Conservation (phyloP, 2,113 vertebrate species). For the Daboia siamensis region DNA sequence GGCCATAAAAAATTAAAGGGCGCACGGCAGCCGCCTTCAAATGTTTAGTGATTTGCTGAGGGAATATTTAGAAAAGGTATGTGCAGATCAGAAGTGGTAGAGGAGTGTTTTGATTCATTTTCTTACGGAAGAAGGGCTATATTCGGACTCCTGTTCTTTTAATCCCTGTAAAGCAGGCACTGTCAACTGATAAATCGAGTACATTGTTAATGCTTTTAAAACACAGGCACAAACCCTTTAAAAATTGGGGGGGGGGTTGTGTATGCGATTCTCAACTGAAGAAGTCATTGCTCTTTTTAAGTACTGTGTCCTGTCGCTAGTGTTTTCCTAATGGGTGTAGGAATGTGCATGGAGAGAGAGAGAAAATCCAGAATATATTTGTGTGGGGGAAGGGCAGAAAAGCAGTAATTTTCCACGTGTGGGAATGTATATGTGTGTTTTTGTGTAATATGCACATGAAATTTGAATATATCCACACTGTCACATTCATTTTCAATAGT, state of each 20-base stretch:
- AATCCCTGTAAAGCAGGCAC: background rate
- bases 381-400: constrained; percentile 12
- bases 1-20: background rate
- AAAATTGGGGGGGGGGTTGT: background rate
- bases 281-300: constrained; percentile 26
- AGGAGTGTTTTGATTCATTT: background rate
- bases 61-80: background rate
- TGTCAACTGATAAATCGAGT: background rate
- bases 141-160: background rate
- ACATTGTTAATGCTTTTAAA: background rate
- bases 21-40: background rate
- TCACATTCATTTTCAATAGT: background rate
- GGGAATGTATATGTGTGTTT: constrained; percentile 8
- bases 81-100: background rate
- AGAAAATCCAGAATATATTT: constrained; percentile 28
- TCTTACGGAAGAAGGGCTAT: background rate
- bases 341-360: constrained; percentile 47
- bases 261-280: background rate
- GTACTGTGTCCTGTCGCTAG: constrained; percentile 41
- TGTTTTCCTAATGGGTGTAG: constrained; percentile 65
- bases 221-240: background rate
- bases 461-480: constrained; percentile 15
- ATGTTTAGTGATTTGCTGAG: background rate
- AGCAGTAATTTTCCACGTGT: constrained; percentile 38
- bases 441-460: constrained; percentile 36